Evolutionary conservation across 2,888 invertebrate species (phyloP).

Genomic region (Bellardia bayeri): DNA sequence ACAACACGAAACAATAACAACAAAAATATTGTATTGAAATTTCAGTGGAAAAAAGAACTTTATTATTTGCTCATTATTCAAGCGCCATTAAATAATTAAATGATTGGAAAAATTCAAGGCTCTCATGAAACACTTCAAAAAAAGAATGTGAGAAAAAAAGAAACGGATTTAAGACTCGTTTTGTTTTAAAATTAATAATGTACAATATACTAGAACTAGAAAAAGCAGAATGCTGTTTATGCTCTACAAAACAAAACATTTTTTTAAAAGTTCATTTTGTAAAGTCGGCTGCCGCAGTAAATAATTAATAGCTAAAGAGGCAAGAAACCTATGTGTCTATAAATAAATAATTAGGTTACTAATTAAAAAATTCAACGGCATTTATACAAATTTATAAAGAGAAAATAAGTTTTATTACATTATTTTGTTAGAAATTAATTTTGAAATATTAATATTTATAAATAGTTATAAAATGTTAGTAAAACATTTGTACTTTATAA

Average conservation of each 20-base stretch:
- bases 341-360: background rate
- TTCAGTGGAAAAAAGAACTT: constrained; percentile 35
- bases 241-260: background rate
- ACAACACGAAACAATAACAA: constrained; percentile 2
- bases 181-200: constrained; percentile 24
- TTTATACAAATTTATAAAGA: background rate
- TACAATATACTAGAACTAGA: constrained; percentile 18
- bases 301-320: constrained; percentile 2
- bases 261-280: constrained; percentile 39
- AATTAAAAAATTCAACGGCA: background rate
- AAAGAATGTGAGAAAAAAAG: background rate
- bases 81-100: constrained; percentile 70
- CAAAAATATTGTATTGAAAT: constrained; percentile 19
- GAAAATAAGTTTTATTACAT: background rate
- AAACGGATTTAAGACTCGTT: constrained; percentile 10
- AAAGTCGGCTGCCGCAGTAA: constrained; percentile 11
- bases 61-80: constrained; percentile 62
- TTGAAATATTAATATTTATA: no score
- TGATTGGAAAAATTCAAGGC: constrained; percentile 72
- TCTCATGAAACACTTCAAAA: constrained; percentile 54
- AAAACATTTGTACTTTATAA: no score
- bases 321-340: background rate
- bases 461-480: no score
- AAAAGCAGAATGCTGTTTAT: constrained; percentile 23
- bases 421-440: no score